Evolutionary conservation across 2,113 vertebrate species (phyloP).

Genomic region (sheep (Ovis aries)): DNA sequence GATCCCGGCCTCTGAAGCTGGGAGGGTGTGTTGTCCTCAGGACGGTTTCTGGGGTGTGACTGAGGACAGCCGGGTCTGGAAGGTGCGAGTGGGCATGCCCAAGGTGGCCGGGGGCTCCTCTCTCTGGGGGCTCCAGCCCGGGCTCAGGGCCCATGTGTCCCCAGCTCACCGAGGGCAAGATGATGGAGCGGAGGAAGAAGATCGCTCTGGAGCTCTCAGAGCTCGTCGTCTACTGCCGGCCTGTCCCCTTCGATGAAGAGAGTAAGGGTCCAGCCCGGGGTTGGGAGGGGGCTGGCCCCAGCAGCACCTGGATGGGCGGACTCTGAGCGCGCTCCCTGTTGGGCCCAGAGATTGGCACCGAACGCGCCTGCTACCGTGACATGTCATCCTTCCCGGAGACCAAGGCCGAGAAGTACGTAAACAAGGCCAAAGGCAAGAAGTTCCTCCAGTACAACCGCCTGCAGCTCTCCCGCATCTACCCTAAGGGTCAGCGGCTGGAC

Average conservation of each 20-base stretch:
- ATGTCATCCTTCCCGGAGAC: slow-evolving; percentile 99
- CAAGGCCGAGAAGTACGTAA: slow-evolving; percentile 97
- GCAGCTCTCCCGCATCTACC: slow-evolving; percentile 98
- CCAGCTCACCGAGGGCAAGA: slow-evolving; percentile 96
- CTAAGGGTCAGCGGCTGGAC: slow-evolving; percentile 96
- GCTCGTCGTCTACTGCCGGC: slow-evolving; percentile 96
- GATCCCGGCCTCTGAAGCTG: not conserved
- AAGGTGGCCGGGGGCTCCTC: not conserved
- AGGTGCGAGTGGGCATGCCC: not conserved
- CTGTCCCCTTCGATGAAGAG: slow-evolving; percentile 98
- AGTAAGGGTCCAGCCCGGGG: slow-evolving; percentile 83
- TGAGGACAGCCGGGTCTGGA: not conserved
- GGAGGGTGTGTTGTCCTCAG: not conserved
- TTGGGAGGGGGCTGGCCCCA: not conserved
- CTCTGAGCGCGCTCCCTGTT: slow-evolving; percentile 12
- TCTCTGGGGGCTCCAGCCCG: not conserved
- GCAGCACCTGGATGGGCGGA: not conserved
- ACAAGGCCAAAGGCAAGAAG: slow-evolving; percentile 96
- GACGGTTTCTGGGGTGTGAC: not conserved
- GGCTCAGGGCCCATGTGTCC: not conserved
- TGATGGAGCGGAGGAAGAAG: slow-evolving; percentile 99
- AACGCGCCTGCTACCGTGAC: slow-evolving; percentile 95
- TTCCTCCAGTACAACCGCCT: slow-evolving; percentile 98
- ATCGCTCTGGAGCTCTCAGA: slow-evolving; percentile 97
- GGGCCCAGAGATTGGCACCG: slow-evolving; percentile 92